Conservation (phyloP, 2,797 vertebrate species). For the Lutra lutra region DNA sequence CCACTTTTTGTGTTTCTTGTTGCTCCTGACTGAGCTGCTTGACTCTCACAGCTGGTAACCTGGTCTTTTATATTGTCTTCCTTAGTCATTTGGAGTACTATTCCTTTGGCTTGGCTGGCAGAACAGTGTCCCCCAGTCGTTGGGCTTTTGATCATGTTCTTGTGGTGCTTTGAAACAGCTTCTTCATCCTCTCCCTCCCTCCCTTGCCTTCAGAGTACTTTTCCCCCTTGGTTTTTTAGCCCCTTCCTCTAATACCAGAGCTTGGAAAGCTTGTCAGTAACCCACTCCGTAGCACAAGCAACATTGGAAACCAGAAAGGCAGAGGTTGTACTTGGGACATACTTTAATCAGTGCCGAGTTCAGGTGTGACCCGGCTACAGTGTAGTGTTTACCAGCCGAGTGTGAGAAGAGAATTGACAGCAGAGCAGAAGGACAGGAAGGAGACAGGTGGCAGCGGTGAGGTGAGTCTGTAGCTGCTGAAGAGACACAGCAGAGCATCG, state of each 20-base stretch:
- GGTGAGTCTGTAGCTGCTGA: not conserved
- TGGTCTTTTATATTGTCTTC: not conserved
- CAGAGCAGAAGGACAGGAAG: not conserved
- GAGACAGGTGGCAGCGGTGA: not conserved
- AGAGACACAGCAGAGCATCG: not conserved
- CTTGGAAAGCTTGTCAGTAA: not conserved
- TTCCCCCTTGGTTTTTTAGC: not conserved
- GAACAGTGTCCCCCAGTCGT: not conserved
- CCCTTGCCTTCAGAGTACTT: not conserved
- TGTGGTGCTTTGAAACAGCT: slow-evolving; percentile 20
- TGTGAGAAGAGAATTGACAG: not conserved
- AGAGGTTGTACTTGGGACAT: not conserved
- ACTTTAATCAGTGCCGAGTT: not conserved
- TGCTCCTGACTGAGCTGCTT: not conserved
- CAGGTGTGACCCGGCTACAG: not conserved
- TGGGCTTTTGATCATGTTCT: not conserved
- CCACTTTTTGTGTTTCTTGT: not conserved
- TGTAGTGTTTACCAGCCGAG: not conserved
- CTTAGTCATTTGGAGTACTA: not conserved
- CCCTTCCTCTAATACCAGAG: not conserved
- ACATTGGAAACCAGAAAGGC: not conserved
- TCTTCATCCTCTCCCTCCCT: not conserved
- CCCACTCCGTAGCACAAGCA: not conserved
- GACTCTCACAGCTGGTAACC: not conserved
- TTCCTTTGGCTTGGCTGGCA: not conserved